Conservation (phyloP, 2,888 invertebrate species). For the Abscondita cerata region DNA sequence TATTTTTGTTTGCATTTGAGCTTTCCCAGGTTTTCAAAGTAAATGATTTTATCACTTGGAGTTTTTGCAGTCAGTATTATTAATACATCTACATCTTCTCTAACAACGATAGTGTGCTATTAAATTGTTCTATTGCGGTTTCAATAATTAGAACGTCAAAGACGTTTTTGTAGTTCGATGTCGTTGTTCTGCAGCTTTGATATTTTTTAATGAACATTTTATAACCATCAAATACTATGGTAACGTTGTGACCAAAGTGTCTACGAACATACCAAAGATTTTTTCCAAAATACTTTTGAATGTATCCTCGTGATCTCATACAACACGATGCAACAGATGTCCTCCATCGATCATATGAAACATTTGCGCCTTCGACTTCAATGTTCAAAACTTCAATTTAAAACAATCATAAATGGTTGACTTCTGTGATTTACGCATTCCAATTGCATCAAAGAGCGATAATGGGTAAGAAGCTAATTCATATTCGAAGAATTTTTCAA, state of each 20-base stretch:
- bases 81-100: slow-evolving; percentile 45
- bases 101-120: slow-evolving; percentile 40
- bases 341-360: slow-evolving; percentile 44
- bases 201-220: slow-evolving; percentile 8
- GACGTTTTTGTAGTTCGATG: slow-evolving; percentile 40
- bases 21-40: slow-evolving; percentile 40
- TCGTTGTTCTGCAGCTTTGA: no score
- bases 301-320: slow-evolving; percentile 39
- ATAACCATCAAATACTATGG: neutral
- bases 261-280: no score
- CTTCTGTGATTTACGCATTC: slow-evolving; percentile 11
- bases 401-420: no score
- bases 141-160: slow-evolving; percentile 45
- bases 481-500: no score
- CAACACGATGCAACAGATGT: slow-evolving; percentile 43
- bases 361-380: neutral
- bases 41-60: slow-evolving; percentile 14
- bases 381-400: neutral
- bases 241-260: neutral
- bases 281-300: slow-evolving; percentile 19
- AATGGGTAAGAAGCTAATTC: slow-evolving; percentile 5
- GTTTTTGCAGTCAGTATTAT: slow-evolving; percentile 40
- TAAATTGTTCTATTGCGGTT: slow-evolving; percentile 39
- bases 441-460: slow-evolving; percentile 6
- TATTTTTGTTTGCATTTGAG: slow-evolving; percentile 35